Conservation (phyloP, 2,797 vertebrate genomes). For the Diceros bicornis region DNA sequence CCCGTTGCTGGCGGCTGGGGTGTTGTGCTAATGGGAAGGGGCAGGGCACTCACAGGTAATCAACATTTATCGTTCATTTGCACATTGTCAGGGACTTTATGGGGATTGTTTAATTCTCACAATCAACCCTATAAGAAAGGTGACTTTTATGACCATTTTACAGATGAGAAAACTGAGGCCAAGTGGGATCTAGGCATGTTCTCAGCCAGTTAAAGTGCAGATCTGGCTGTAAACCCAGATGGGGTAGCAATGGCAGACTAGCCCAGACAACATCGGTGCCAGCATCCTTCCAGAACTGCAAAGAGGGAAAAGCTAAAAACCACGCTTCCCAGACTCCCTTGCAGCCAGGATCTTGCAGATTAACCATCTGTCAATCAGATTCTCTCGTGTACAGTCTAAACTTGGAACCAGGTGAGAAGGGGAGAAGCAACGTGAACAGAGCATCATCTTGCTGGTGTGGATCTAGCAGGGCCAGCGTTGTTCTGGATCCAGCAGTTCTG, state of each 20-base stretch:
- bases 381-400: neutral
- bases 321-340: neutral
- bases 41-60: neutral
- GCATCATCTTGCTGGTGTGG: neutral
- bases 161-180: neutral
- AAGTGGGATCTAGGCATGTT: rapidly evolving
- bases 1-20: neutral
- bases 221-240: neutral
- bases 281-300: neutral
- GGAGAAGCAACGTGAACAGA: rapidly evolving
- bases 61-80: rapidly evolving
- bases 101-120: neutral
- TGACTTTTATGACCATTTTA: neutral
- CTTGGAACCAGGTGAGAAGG: no score
- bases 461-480: rapidly evolving
- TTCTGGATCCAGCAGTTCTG: neutral
- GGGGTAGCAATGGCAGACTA: neutral
- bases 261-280: neutral
- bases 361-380: no score
- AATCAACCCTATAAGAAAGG: rapidly evolving
- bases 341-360: neutral
- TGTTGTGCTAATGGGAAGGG: neutral
- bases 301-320: neutral
- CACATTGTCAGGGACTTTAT: no score
- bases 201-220: neutral